Evolutionary conservation across 2,113 vertebrate species (phyloP).

Genomic region (Rhinolophus sinicus): DNA sequence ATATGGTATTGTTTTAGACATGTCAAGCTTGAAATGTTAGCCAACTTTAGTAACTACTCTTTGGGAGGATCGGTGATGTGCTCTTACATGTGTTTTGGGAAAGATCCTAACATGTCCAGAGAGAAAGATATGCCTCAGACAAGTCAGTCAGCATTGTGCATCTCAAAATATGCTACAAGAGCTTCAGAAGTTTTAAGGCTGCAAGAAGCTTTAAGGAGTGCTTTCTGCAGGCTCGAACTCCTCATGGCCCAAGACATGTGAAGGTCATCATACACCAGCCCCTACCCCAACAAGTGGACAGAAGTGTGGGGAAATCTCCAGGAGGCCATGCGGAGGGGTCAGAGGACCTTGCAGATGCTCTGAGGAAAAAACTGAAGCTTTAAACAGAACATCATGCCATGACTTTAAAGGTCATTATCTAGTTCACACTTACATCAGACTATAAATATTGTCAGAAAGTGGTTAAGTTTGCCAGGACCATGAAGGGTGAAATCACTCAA

Average conservation of each 20-base stretch:
- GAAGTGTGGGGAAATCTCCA: slow-evolving; percentile 42
- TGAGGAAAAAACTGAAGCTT: slow-evolving; percentile 67
- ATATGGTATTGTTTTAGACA: slow-evolving; percentile 69
- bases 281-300: background rate
- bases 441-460: slow-evolving; percentile 77
- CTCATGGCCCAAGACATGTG: background rate
- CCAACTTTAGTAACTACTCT: slow-evolving; percentile 33
- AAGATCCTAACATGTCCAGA: slow-evolving; percentile 32
- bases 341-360: slow-evolving; percentile 57
- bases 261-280: background rate
- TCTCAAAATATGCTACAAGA: background rate
- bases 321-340: slow-evolving; percentile 16
- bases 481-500: slow-evolving; percentile 68
- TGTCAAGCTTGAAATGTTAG: slow-evolving; percentile 66
- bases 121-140: background rate
- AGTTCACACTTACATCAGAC: slow-evolving; percentile 80
- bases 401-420: slow-evolving; percentile 78
- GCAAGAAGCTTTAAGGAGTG: background rate
- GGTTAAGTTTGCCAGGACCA: slow-evolving; percentile 72
- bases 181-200: background rate
- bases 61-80: background rate
- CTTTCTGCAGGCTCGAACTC: background rate
- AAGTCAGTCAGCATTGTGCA: background rate
- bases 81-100: background rate
- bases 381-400: slow-evolving; percentile 73